Conservation (phyloP, 2,113 vertebrate genomes). For the Oreochromis niloticus region DNA sequence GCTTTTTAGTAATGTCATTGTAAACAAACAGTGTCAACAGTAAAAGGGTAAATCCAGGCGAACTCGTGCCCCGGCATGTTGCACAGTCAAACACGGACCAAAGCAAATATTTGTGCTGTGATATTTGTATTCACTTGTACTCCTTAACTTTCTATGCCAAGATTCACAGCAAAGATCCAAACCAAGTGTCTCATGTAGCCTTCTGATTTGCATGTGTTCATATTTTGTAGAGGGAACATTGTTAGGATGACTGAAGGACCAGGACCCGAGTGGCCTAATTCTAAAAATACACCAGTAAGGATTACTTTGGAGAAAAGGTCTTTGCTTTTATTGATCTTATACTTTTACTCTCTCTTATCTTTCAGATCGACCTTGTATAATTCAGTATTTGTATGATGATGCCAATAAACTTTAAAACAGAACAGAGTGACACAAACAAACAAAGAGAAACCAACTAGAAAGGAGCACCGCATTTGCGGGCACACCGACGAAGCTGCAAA, state of each 20-base stretch:
- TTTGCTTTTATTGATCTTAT: neutral
- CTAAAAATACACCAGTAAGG: slow-evolving; percentile 18
- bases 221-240: neutral
- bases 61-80: neutral
- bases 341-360: neutral
- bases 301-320: neutral
- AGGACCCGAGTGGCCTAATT: neutral
- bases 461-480: neutral
- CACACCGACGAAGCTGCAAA: neutral
- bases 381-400: neutral
- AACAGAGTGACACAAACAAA: neutral
- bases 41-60: neutral
- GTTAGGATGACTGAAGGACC: slow-evolving; percentile 18
- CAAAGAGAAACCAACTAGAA: neutral
- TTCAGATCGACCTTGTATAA: neutral
- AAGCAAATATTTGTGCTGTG: neutral
- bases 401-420: neutral
- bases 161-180: neutral
- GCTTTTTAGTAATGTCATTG: neutral
- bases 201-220: neutral
- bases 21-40: neutral
- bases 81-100: neutral
- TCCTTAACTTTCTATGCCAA: neutral
- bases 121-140: neutral
- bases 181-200: neutral